Percentiles rank a stretch among this genome's conserved stretches.
Conservation (phyloP, 2,797 vertebrate genomes). For the Pangasius mekongensis region DNA sequence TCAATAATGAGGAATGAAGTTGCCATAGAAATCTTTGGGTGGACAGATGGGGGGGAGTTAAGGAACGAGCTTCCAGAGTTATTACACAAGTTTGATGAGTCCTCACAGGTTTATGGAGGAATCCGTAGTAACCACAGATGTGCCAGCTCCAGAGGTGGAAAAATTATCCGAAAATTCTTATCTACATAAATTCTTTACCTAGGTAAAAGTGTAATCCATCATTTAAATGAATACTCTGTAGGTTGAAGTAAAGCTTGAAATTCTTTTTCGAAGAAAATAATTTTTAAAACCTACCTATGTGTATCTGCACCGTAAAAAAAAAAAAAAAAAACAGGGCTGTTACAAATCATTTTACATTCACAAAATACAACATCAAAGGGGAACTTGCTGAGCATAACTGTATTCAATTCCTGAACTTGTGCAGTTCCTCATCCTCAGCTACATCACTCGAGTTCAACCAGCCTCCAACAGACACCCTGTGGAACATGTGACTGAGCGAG, state of each 20-base stretch:
- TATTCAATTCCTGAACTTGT: not conserved
- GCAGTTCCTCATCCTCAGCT: not conserved
- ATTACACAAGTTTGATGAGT: constrained; percentile 19
- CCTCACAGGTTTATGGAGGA: not conserved
- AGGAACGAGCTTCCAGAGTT: constrained; percentile 11
- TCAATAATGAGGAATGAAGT: constrained; percentile 40
- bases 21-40: constrained; percentile 38
- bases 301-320: not conserved
- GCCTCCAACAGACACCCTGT: not conserved
- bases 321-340: not conserved
- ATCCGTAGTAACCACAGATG: not conserved
- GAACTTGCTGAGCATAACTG: not conserved
- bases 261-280: not conserved
- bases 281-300: not conserved
- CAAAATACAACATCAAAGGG: not conserved
- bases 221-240: not conserved
- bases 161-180: not conserved
- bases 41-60: constrained; percentile 41
- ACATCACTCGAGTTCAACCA: not conserved
- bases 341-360: not conserved
- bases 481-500: not conserved
- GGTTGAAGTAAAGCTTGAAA: not conserved
- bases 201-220: not conserved
- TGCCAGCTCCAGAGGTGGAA: not conserved
- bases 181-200: not conserved